A percentile compares a stretch with the other conserved stretches of the same genome.
Evolutionary conservation across 2,113 vertebrate species (phyloP).

Genomic region (Vicugna pacos): DNA sequence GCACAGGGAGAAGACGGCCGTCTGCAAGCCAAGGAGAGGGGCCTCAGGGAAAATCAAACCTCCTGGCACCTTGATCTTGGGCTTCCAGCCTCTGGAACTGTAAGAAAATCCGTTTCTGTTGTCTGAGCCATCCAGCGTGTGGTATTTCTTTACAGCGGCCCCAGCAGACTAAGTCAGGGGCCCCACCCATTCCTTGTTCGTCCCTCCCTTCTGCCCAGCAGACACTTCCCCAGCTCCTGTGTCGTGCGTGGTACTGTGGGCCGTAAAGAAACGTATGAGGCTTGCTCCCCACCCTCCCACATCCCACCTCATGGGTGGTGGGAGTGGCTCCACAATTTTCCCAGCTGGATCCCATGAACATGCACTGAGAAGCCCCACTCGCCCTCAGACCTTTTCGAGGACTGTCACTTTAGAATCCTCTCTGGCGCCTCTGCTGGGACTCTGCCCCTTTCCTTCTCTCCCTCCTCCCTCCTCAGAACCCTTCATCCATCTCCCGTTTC

Average conservation of each 20-base stretch:
- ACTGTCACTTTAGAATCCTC: background rate
- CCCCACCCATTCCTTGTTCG: background rate
- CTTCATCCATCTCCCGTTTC: background rate
- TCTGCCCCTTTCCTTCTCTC: background rate
- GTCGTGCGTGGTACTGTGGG: background rate
- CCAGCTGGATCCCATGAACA: background rate
- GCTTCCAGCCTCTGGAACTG: too few relatives aligned
- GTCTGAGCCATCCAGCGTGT: too few relatives aligned
- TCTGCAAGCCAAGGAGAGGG: too few relatives aligned
- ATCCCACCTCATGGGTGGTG: background rate
- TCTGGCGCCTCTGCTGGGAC: background rate
- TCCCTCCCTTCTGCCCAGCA: background rate
- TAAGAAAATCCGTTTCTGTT: too few relatives aligned
- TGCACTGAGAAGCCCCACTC: background rate
- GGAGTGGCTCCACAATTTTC: background rate
- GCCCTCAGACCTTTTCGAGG: background rate
- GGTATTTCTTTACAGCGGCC: too few relatives aligned
- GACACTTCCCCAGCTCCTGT: background rate
- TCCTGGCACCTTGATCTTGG: too few relatives aligned
- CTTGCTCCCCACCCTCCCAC: accelerated
- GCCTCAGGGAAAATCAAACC: too few relatives aligned
- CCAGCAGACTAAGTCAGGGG: background rate
- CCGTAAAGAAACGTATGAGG: background rate
- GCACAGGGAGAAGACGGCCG: too few relatives aligned
- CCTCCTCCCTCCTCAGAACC: background rate